Percentiles rank a stretch among this genome's conserved stretches.
Evolutionary conservation across 2,797 vertebrate species (phyloP).

Genomic region (Tiaroga cobitis): DNA sequence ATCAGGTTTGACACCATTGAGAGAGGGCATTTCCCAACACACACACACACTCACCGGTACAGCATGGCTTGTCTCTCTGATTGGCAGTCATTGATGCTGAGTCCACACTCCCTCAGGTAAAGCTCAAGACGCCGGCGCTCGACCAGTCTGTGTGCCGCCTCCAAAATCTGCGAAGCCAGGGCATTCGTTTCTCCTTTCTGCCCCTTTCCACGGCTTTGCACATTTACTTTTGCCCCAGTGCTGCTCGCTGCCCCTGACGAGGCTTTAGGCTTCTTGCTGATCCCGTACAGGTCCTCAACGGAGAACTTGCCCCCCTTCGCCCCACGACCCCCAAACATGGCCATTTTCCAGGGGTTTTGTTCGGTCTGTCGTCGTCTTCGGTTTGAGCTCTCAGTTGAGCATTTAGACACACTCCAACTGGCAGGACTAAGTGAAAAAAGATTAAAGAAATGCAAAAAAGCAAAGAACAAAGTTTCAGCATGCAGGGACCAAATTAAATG

Average conservation of each 20-base stretch:
- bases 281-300: conserved; percentile 83
- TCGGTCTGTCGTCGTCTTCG: not conserved
- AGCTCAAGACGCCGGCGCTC: conserved; percentile 77
- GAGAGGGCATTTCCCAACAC: conserved; percentile 17
- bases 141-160: conserved; percentile 75
- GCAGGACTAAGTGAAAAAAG: not conserved
- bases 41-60: conserved; percentile 77
- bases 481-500: not conserved
- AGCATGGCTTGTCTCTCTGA: conserved; percentile 75
- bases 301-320: conserved; percentile 81
- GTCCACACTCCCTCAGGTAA: conserved; percentile 77
- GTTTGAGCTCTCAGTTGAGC: not conserved
- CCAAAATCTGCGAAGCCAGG: conserved; percentile 77
- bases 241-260: conserved; percentile 68
- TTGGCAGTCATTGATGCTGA: conserved; percentile 73
- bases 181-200: conserved; percentile 70
- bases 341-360: not conserved
- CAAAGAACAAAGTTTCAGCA: not conserved
- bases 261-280: conserved; percentile 82
- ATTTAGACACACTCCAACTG: not conserved
- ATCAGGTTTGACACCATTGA: conserved; percentile 3
- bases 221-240: conserved; percentile 64
- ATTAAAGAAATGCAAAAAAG: conserved; percentile 14
- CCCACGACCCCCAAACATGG: conserved; percentile 80
- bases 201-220: conserved; percentile 60